Evolutionary conservation across 2,113 vertebrate genomes (phyloP).

Genomic region (Cisticola juncidis): DNA sequence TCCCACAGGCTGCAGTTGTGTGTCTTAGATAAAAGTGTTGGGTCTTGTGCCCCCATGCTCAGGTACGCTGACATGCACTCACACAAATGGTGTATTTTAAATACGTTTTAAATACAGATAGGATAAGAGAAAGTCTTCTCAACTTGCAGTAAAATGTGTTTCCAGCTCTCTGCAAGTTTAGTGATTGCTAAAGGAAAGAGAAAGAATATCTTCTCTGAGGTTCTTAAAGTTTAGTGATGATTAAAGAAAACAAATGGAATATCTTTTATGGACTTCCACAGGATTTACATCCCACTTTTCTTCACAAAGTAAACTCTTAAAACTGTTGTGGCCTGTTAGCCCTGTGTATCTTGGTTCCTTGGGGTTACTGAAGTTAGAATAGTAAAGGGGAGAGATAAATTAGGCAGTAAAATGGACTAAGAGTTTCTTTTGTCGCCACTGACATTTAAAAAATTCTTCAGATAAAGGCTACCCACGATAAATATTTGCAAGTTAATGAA

Average conservation of each 20-base stretch:
- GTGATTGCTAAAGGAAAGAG: not conserved
- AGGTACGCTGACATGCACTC: not conserved
- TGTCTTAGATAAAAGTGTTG: not conserved
- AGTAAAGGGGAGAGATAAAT: constrained; percentile 29
- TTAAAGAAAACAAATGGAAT: not conserved
- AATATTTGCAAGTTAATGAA: constrained; percentile 62
- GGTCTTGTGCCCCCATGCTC: not conserved
- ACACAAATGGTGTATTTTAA: not conserved
- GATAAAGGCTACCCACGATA: constrained; percentile 53
- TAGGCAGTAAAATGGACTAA: constrained; percentile 47
- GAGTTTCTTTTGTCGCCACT: constrained; percentile 48
- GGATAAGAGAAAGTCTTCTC: not conserved
- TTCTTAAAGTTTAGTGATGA: not conserved
- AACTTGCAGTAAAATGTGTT: not conserved
- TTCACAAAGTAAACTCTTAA: constrained; percentile 23
- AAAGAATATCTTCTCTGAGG: not conserved
- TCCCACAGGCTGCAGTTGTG: not conserved
- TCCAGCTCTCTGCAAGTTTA: not conserved
- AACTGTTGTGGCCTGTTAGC: constrained; percentile 7
- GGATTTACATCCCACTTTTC: constrained; percentile 14
- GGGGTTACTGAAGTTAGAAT: constrained; percentile 7
- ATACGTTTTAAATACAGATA: not conserved
- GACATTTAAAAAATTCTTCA: constrained; percentile 60
- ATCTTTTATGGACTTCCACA: constrained; percentile 1
- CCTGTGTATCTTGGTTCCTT: constrained; percentile 4